Evolutionary conservation across 2,888 invertebrate species (phyloP).

Genomic region (Loripinus fragilis): DNA sequence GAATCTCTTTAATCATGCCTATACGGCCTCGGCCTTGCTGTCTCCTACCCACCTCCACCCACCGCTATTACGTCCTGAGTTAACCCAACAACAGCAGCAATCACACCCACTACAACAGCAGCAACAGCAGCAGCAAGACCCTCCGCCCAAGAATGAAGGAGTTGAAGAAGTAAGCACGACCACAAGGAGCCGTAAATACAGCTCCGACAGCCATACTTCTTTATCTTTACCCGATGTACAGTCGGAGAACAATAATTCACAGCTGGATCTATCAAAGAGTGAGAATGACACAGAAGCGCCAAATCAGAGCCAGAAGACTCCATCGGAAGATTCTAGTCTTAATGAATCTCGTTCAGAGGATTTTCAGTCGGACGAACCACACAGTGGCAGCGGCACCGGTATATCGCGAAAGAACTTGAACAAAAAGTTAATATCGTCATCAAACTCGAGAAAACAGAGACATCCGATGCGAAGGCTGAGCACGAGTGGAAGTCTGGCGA

Average conservation of each 20-base stretch:
- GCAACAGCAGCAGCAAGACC: constrained; percentile 12
- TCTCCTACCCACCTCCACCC: constrained; percentile 43
- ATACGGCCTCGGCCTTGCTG: constrained; percentile 46
- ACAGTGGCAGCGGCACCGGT: constrained; percentile 49
- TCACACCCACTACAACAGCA: constrained; percentile 42
- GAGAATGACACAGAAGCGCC: constrained; percentile 39
- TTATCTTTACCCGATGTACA: constrained; percentile 62
- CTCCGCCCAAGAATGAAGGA: constrained; percentile 39
- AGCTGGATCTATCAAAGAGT: constrained; percentile 37
- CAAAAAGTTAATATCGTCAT: constrained; percentile 68
- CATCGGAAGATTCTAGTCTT: constrained; percentile 74
- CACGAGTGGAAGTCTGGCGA: constrained; percentile 32
- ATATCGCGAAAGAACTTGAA: constrained; percentile 76
- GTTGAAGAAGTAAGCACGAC: constrained; percentile 68
- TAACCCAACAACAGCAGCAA: constrained; percentile 34
- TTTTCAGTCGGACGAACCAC: constrained; percentile 58
- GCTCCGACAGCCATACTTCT: constrained; percentile 73
- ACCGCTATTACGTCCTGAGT: constrained; percentile 45
- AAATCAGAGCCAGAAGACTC: constrained; percentile 51
- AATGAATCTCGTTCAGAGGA: constrained; percentile 72
- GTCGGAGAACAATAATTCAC: constrained; percentile 34
- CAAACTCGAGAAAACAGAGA: constrained; percentile 73
- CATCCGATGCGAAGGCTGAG: constrained; percentile 77
- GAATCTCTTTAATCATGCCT: constrained; percentile 49
- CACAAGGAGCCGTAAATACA: constrained; percentile 71